phyloP scores from a whole-genome alignment of 2,888 invertebrate genomes.

The Salticus scenicus region DNA sequence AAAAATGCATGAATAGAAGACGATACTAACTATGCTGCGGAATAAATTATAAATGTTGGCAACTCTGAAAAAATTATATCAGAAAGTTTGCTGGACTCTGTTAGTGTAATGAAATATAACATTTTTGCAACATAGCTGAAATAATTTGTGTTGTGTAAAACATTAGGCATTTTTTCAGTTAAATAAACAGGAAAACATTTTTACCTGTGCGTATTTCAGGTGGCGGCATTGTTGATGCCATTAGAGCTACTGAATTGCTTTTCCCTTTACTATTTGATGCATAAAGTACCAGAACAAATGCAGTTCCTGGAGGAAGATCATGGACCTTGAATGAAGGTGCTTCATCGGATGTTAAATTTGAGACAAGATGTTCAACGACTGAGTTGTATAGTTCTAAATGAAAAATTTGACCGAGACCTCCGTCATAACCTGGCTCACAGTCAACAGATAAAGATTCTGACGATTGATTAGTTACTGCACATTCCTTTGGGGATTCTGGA shows the following conservation, averaged over 20 bases:
- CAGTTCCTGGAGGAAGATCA: slow-evolving; percentile 59
- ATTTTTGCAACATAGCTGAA: too few relatives aligned
- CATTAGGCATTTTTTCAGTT: too few relatives aligned
- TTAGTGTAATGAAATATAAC: too few relatives aligned
- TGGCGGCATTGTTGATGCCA: slow-evolving; percentile 67
- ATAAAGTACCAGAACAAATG: slow-evolving; percentile 67
- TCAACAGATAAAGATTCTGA: slow-evolving; percentile 87
- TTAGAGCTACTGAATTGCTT: slow-evolving; percentile 62
- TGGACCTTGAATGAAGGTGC: slow-evolving; percentile 52
- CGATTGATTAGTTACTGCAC: slow-evolving; percentile 89
- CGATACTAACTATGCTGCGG: too few relatives aligned
- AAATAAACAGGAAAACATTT: too few relatives aligned
- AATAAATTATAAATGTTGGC: too few relatives aligned
- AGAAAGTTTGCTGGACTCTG: too few relatives aligned
- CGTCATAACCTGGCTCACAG: slow-evolving; percentile 91
- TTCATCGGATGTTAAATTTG: slow-evolving; percentile 51
- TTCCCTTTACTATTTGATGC: slow-evolving; percentile 70
- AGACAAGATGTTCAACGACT: slow-evolving; percentile 73
- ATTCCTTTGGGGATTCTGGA: slow-evolving; percentile 94
- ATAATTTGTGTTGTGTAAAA: too few relatives aligned
- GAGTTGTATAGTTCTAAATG: slow-evolving; percentile 83
- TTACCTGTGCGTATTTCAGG: slow-evolving; percentile 60
- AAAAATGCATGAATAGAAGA: too few relatives aligned
- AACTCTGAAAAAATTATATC: too few relatives aligned
- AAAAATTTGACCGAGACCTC: slow-evolving; percentile 90